phyloP scores from a whole-genome alignment of 2,888 invertebrate species.

The Drosophila emarginata region DNA sequence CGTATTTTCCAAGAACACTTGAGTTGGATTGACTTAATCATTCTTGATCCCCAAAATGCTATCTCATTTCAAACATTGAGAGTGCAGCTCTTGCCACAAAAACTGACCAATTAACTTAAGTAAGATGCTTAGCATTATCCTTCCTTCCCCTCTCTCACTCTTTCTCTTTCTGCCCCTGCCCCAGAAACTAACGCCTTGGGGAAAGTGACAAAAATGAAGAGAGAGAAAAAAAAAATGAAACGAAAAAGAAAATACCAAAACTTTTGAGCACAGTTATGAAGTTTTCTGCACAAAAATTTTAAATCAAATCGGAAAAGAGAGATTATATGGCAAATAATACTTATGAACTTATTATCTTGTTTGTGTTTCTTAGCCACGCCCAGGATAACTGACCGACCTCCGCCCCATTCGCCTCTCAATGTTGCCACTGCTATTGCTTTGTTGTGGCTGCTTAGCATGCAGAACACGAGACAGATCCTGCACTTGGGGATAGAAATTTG shows the following conservation, averaged over 20 bases:
- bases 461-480: conserved; percentile 53
- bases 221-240: too few relatives aligned
- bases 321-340: conserved; percentile 72
- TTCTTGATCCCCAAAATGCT: conserved; percentile 26
- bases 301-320: conserved; percentile 59
- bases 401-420: neutral
- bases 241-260: conserved; percentile 38
- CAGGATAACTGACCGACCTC: conserved; percentile 20
- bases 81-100: conserved; percentile 36
- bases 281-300: conserved; percentile 48
- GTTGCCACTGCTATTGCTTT: conserved; percentile 10
- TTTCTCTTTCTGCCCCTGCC: conserved; percentile 13
- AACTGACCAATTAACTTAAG: conserved; percentile 60
- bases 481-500: conserved; percentile 72
- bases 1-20: too few relatives aligned
- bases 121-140: conserved; percentile 37
- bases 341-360: conserved; percentile 78
- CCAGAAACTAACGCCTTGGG: neutral
- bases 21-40: conserved; percentile 21
- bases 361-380: conserved; percentile 53
- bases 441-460: conserved; percentile 62
- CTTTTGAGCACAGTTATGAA: conserved; percentile 60
- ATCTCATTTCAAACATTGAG: conserved; percentile 40
- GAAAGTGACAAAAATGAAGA: neutral
- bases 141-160: conserved; percentile 22